Conservation (phyloP, 2,113 vertebrate species). For the Phalacrocorax carbo region DNA sequence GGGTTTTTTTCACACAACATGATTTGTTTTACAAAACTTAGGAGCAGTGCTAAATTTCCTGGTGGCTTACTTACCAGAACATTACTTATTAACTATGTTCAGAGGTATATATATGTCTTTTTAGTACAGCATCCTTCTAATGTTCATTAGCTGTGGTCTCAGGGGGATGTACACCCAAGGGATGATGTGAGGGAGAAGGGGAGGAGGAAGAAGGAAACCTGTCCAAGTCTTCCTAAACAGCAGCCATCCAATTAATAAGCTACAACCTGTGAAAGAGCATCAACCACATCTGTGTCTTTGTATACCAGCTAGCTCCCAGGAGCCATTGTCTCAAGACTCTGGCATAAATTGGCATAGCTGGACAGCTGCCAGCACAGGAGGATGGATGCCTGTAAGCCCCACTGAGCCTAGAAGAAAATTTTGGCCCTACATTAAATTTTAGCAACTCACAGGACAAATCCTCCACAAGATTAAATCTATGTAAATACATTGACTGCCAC, state of each 20-base stretch:
- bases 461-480: not conserved
- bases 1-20: not conserved
- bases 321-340: not conserved
- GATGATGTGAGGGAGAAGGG: not conserved
- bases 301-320: not conserved
- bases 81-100: not conserved
- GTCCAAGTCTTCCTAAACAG: not conserved
- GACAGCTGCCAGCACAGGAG: not conserved
- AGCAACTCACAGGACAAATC: not conserved
- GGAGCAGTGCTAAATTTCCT: not conserved
- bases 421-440: not conserved
- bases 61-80: not conserved
- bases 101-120: accelerated
- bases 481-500: not conserved
- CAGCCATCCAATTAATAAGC: not conserved
- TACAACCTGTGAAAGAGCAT: not conserved
- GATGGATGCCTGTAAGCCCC: not conserved
- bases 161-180: not conserved
- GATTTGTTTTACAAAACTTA: not conserved
- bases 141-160: not conserved
- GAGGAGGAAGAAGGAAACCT: not conserved
- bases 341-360: not conserved
- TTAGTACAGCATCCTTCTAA: not conserved
- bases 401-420: not conserved
- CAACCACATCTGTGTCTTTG: not conserved